These are phyloP conservation scores for Corythoichthys haematopterus DNA, from an alignment of 2,113 vertebrate species.

Conservation along the genomic window DNA sequence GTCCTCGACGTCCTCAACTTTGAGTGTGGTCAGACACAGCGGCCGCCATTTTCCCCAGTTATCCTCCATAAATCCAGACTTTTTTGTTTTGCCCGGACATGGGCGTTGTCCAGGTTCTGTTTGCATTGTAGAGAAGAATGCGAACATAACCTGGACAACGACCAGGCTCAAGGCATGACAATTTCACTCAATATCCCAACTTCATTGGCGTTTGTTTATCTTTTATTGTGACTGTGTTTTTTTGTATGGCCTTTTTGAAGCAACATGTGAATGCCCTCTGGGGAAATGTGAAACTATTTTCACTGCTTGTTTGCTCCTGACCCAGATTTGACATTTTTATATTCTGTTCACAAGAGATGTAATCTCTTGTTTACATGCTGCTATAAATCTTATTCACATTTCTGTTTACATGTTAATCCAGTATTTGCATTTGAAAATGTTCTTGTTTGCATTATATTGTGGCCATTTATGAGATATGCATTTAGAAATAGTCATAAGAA, in stretches of 20 bases:
- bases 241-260: too few relatives aligned
- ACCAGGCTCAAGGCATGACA: too few relatives aligned
- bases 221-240: background rate
- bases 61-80: too few relatives aligned
- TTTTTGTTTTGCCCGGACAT: too few relatives aligned
- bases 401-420: constrained; percentile 51
- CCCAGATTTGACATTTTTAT: constrained; percentile 44
- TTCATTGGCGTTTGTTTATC: background rate
- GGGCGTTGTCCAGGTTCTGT: too few relatives aligned
- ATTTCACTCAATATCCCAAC: too few relatives aligned
- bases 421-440: constrained; percentile 36
- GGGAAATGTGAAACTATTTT: background rate
- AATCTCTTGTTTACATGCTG: constrained; percentile 35
- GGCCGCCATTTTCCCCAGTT: too few relatives aligned
- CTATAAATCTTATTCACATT: constrained; percentile 29
- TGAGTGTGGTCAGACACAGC: too few relatives aligned
- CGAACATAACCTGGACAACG: too few relatives aligned
- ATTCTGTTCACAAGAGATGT: constrained; percentile 27
- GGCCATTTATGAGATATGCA: constrained; percentile 10
- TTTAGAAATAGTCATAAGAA: constrained; percentile 12
- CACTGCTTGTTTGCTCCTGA: background rate
- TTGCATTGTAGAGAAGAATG: too few relatives aligned
- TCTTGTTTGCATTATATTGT: constrained; percentile 16
- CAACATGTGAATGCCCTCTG: too few relatives aligned
- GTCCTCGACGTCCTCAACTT: too few relatives aligned